phyloP scores from a whole-genome alignment of 1,140 invertebrate genomes.

The Drosophila equinoxialis region DNA sequence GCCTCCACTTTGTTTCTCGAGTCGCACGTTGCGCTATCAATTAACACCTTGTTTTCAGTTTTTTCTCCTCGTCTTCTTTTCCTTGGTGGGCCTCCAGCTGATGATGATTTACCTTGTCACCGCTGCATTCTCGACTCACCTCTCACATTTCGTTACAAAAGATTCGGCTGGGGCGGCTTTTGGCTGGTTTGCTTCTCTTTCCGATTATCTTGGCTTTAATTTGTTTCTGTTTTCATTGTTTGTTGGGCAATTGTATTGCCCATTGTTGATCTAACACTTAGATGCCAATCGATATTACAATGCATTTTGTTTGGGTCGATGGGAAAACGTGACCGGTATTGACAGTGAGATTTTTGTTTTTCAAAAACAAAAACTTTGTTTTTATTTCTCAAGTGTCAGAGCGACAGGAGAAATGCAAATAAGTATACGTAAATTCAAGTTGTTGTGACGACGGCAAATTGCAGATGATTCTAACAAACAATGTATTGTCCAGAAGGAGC shows the following conservation, averaged over 20 bases:
- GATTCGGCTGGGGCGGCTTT: neutral
- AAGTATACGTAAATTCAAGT: constrained; percentile 24
- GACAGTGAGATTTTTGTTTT: constrained; percentile 47
- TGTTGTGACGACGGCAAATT: constrained; percentile 5
- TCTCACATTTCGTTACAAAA: constrained; percentile 64
- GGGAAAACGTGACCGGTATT: constrained; percentile 73
- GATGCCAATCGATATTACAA: constrained; percentile 64
- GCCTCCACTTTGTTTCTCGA: constrained; percentile 24
- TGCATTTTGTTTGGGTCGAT: constrained; percentile 61
- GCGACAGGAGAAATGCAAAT: constrained; percentile 34
- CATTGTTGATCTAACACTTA: constrained; percentile 76
- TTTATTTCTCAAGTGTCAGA: neutral
- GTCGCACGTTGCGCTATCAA: constrained; percentile 61
- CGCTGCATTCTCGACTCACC: constrained; percentile 26
- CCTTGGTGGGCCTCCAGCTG: constrained; percentile 25
- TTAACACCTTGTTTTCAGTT: constrained; percentile 62
- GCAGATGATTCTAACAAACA: neutral
- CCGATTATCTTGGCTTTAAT: constrained; percentile 79
- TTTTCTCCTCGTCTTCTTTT: constrained; percentile 15
- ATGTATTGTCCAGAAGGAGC: neutral
- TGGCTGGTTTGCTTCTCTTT: constrained; percentile 24
- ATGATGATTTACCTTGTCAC: constrained; percentile 36
- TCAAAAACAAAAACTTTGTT: constrained; percentile 22
- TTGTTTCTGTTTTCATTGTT: constrained; percentile 45
- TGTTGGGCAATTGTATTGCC: constrained; percentile 56